phyloP scores from a whole-genome alignment of 2,797 vertebrate genomes.

The Gastrophryne carolinensis region DNA sequence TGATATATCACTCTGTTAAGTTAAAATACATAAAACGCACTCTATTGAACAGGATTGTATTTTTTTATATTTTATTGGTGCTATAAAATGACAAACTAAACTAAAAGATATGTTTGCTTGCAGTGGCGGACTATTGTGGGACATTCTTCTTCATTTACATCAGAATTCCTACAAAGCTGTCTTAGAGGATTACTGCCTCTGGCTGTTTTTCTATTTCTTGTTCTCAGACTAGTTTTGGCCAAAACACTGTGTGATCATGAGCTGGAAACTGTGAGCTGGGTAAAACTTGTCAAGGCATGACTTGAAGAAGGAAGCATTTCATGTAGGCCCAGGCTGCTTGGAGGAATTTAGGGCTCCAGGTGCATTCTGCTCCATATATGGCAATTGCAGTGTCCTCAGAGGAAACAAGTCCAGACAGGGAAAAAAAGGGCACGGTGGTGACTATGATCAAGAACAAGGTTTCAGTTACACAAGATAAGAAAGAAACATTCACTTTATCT shows the following conservation, averaged over 20 bases:
- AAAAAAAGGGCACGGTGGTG: slow-evolving; percentile 71
- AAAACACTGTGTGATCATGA: slow-evolving; percentile 11
- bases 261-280: slow-evolving; percentile 26
- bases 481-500: too few species aligned
- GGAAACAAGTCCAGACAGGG: slow-evolving; percentile 64
- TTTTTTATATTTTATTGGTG: too few species aligned
- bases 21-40: too few species aligned
- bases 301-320: slow-evolving; percentile 60
- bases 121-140: slow-evolving; percentile 9
- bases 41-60: too few species aligned
- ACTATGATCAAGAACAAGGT: slow-evolving; percentile 28
- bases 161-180: slow-evolving; percentile 6
- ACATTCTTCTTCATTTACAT: not conserved
- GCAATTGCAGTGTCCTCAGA: slow-evolving; percentile 22
- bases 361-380: slow-evolving; percentile 58
- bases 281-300: slow-evolving; percentile 65
- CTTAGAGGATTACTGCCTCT: slow-evolving; percentile 11
- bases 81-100: too few species aligned
- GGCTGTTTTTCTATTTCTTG: slow-evolving; percentile 31
- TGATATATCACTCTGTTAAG: too few species aligned
- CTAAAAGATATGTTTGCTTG: too few species aligned
- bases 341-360: slow-evolving; percentile 66
- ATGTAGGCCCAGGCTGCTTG: slow-evolving; percentile 59
- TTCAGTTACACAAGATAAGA: not conserved
- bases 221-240: not conserved